A percentile compares a stretch with the other conserved stretches of the same genome.
These are phyloP conservation scores for Hymenopus coronatus DNA, from an alignment of 2,888 invertebrate genomes.

Conservation along the genomic window DNA sequence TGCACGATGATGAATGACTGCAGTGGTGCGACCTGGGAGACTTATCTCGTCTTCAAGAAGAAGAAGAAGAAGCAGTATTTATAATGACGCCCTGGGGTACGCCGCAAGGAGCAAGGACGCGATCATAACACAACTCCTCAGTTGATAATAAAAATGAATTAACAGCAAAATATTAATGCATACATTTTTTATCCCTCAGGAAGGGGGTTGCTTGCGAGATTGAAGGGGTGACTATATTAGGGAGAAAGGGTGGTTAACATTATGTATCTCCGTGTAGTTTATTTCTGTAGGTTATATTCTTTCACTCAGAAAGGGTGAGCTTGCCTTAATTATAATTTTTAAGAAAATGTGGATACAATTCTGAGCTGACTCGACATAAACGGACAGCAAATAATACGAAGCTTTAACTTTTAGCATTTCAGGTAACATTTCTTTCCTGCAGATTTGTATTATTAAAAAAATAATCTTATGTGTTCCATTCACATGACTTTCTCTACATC, in stretches of 20 bases:
- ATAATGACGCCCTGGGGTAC: conserved; percentile 24
- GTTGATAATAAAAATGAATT: conserved; percentile 36
- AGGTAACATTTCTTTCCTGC: too few species aligned
- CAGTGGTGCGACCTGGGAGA: conserved; percentile 17
- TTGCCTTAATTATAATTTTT: background rate
- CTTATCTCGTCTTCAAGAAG: conserved; percentile 23
- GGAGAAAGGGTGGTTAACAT: background rate
- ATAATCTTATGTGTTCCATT: too few species aligned
- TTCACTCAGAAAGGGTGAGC: background rate
- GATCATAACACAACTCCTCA: conserved; percentile 28
- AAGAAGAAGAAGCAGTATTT: conserved; percentile 21
- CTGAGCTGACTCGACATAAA: background rate
- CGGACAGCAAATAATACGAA: background rate
- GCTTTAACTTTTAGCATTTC: too few species aligned
- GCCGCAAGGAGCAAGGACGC: background rate
- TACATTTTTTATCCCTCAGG: background rate
- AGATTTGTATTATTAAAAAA: too few species aligned
- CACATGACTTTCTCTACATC: too few species aligned
- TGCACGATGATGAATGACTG: conserved; percentile 21
- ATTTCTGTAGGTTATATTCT: background rate
- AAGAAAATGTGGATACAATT: background rate
- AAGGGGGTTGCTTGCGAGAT: background rate
- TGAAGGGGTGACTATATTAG: background rate
- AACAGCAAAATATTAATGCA: conserved; percentile 33
- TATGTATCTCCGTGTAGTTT: background rate